Evolutionary conservation across 1,140 invertebrate species (phyloP).

Genomic region (Pachyrhynchus sulphureomaculatus): DNA sequence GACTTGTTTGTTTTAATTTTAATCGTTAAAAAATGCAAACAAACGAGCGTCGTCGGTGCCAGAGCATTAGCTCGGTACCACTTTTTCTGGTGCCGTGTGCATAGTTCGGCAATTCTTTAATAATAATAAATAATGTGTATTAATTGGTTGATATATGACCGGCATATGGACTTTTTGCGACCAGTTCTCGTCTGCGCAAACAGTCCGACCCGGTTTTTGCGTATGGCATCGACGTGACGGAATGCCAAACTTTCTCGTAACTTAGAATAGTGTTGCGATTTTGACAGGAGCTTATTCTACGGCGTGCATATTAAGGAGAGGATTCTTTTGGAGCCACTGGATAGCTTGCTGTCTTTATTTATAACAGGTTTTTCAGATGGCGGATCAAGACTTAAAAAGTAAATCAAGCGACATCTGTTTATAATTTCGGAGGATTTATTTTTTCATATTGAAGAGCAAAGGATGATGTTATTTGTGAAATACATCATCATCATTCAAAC

Average conservation of each 20-base stretch:
- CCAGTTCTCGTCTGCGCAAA: conserved; percentile 2
- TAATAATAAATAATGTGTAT: conserved; percentile 31
- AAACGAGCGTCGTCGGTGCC: conserved; percentile 12
- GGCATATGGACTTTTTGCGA: conserved; percentile 19
- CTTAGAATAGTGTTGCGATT: conserved; percentile 13
- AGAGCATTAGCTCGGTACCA: conserved; percentile 19
- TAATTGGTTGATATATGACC: conserved; percentile 32
- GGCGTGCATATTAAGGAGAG: conserved; percentile 14
- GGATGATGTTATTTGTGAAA: no score
- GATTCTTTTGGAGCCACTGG: no score
- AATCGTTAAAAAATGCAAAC: conserved; percentile 14
- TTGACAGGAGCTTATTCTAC: conserved; percentile 16
- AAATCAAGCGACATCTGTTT: no score
- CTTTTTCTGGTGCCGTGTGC: conserved; percentile 14
- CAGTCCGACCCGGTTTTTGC: background rate
- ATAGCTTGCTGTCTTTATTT: no score
- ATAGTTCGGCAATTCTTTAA: conserved; percentile 30
- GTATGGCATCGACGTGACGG: background rate
- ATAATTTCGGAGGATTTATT: no score
- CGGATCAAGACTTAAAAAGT: no score
- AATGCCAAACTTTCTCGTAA: background rate
- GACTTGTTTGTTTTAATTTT: conserved; percentile 2
- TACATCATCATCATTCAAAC: no score
- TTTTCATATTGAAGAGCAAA: no score
- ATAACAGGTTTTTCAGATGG: no score